Evolutionary conservation across 2,888 invertebrate species (phyloP).

Genomic region (Drosophila borborema): DNA sequence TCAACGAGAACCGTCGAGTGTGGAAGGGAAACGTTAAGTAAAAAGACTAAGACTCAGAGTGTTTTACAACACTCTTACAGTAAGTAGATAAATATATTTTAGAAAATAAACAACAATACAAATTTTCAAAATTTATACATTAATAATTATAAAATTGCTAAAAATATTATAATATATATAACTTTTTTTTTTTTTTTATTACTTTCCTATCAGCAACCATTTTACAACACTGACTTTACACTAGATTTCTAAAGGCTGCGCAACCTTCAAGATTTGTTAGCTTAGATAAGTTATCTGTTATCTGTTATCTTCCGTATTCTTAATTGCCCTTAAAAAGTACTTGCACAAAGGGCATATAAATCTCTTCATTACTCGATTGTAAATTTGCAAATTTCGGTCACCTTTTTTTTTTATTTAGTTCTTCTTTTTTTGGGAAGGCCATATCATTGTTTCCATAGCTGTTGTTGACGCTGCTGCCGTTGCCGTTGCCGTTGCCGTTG

Average conservation of each 20-base stretch:
- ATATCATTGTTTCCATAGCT: constrained; percentile 53
- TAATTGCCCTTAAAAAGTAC: neutral
- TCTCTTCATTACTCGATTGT: constrained; percentile 7
- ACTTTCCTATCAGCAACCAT: too few relatives aligned
- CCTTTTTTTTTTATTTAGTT: constrained; percentile 10
- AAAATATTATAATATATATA: too few relatives aligned
- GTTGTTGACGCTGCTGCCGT: constrained; percentile 51
- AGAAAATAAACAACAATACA: too few relatives aligned
- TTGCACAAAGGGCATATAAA: neutral
- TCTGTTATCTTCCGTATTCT: too few relatives aligned
- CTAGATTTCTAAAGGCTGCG: neutral
- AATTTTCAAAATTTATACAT: too few relatives aligned
- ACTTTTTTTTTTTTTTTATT: too few relatives aligned
- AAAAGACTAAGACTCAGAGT: too few relatives aligned
- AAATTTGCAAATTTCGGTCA: constrained; percentile 6
- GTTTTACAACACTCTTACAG: too few relatives aligned
- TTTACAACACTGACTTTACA: too few relatives aligned
- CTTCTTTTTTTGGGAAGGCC: constrained; percentile 18
- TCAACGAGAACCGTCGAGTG: neutral
- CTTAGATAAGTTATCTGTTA: neutral
- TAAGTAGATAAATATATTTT: too few relatives aligned
- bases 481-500: constrained; percentile 17
- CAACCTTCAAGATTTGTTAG: neutral
- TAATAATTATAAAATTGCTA: too few relatives aligned
- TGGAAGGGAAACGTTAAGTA: neutral